Evolutionary conservation across 2,113 vertebrate genomes (phyloP).

Genomic region (Clarias magur): DNA sequence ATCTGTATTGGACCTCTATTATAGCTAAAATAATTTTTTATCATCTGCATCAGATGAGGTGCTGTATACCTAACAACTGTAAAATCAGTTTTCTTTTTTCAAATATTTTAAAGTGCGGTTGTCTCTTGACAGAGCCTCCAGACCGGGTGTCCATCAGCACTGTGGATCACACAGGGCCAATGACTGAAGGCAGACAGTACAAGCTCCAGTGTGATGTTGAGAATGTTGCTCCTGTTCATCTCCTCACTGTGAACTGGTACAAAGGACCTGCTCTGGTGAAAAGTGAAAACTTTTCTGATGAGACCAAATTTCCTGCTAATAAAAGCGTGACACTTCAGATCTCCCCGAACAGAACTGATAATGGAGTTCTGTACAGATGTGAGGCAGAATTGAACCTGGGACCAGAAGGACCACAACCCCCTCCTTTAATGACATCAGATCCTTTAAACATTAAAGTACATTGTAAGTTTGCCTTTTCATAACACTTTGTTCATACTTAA

Average conservation of each 20-base stretch:
- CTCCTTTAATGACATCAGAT: not conserved
- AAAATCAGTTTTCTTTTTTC: not conserved
- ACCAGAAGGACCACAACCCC: not conserved
- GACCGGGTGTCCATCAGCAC: slow-evolving; percentile 57
- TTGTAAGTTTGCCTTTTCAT: slow-evolving; percentile 41
- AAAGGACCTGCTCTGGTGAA: not conserved
- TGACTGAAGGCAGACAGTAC: slow-evolving; percentile 50
- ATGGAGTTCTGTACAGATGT: slow-evolving; percentile 61
- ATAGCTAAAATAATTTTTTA: not conserved
- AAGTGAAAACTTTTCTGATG: rapidly evolving
- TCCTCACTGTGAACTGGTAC: slow-evolving; percentile 63
- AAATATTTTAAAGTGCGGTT: not conserved
- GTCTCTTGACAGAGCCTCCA: slow-evolving; percentile 60
- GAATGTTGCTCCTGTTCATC: slow-evolving; percentile 56
- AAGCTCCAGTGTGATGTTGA: slow-evolving; percentile 68
- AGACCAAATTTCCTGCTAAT: slow-evolving; percentile 17
- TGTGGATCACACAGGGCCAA: not conserved
- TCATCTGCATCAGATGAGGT: not conserved
- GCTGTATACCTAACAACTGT: not conserved
- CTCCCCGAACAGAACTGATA: slow-evolving; percentile 25
- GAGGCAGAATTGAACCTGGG: slow-evolving; percentile 56
- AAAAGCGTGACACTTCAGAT: slow-evolving; percentile 26
- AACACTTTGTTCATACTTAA: not conserved
- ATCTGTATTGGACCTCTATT: not conserved
- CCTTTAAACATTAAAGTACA: slow-evolving; percentile 40